Evolutionary conservation across 2,113 vertebrate genomes (phyloP).

Genomic region (Anas platyrhynchos): DNA sequence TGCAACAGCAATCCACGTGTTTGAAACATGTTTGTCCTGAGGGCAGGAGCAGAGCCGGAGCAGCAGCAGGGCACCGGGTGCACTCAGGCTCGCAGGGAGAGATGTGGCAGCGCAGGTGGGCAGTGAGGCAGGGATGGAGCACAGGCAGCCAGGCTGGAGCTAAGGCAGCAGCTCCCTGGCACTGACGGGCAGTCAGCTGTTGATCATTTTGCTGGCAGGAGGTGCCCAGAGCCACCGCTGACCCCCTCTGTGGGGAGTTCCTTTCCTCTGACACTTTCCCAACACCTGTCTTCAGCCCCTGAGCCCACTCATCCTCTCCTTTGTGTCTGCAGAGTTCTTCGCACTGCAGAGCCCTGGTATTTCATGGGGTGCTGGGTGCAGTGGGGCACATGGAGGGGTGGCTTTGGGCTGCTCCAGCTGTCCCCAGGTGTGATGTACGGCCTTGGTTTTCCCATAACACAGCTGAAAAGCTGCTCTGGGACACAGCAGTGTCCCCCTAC

Average conservation of each 20-base stretch:
- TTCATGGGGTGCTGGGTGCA: not conserved
- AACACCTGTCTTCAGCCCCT: not conserved
- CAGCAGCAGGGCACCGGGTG: not conserved
- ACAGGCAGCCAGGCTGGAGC: not conserved
- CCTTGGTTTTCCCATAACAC: not conserved
- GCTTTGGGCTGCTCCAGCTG: not conserved
- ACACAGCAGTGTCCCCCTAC: not conserved
- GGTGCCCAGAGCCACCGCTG: not conserved
- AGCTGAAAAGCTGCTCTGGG: not conserved
- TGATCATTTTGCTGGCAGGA: slow-evolving; percentile 25
- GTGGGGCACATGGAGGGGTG: not conserved
- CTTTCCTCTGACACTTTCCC: not conserved
- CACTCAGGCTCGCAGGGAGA: not conserved
- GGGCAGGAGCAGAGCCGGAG: not conserved
- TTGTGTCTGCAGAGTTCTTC: not conserved
- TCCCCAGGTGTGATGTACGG: no score
- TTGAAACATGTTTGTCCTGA: not conserved
- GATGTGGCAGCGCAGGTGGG: not conserved
- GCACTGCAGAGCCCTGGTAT: not conserved
- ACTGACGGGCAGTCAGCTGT: not conserved
- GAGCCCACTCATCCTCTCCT: not conserved
- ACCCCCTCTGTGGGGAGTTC: not conserved
- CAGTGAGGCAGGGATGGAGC: rapidly evolving
- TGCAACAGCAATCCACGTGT: not conserved
- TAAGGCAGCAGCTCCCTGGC: slow-evolving; percentile 4